phyloP scores from a whole-genome alignment of 92 coral and sea anemone genomes.

The Zoanthus sociatus region DNA sequence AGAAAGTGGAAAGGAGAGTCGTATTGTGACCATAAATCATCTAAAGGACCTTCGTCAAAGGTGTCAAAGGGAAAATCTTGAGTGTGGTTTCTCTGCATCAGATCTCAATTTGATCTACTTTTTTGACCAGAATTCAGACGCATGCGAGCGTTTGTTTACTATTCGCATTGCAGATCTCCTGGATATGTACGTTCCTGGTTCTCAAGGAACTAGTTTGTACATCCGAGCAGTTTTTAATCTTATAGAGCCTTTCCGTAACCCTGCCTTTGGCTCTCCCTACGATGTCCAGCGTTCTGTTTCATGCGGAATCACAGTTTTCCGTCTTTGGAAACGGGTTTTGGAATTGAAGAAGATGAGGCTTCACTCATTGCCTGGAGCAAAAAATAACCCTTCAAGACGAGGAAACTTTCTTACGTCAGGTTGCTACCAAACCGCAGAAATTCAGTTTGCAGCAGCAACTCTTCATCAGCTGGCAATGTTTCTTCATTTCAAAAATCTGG shows the following conservation, averaged over 20 bases:
- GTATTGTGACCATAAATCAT: conserved; percentile 53
- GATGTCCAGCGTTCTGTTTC: conserved; percentile 64
- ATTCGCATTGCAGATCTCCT: conserved; percentile 54
- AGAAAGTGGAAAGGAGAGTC: conserved; percentile 23
- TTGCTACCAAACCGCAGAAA: conserved; percentile 57
- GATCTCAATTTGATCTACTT: conserved; percentile 22
- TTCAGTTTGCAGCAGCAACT: conserved; percentile 67
- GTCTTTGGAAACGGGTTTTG: conserved; percentile 46
- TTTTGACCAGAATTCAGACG: neutral
- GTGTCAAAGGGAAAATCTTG: conserved; percentile 51
- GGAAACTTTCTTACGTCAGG: conserved; percentile 52
- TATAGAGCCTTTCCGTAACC: conserved; percentile 53
- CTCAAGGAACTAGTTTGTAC: conserved; percentile 55
- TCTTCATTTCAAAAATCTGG: conserved; percentile 54
- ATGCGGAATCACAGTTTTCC: conserved; percentile 51
- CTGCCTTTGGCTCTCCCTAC: conserved; percentile 47
- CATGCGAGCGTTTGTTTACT: conserved; percentile 58
- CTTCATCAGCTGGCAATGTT: conserved; percentile 71
- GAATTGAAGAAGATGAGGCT: conserved; percentile 46
- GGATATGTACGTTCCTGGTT: too few species aligned
- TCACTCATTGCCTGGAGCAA: conserved; percentile 50
- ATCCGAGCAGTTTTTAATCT: conserved; percentile 57
- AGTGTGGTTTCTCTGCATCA: conserved; percentile 51
- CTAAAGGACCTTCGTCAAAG: conserved; percentile 57
- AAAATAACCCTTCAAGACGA: conserved; percentile 36